These are phyloP conservation scores for Pangasius krempfi DNA, from an alignment of 2,797 vertebrate species.

Conservation along the genomic window DNA sequence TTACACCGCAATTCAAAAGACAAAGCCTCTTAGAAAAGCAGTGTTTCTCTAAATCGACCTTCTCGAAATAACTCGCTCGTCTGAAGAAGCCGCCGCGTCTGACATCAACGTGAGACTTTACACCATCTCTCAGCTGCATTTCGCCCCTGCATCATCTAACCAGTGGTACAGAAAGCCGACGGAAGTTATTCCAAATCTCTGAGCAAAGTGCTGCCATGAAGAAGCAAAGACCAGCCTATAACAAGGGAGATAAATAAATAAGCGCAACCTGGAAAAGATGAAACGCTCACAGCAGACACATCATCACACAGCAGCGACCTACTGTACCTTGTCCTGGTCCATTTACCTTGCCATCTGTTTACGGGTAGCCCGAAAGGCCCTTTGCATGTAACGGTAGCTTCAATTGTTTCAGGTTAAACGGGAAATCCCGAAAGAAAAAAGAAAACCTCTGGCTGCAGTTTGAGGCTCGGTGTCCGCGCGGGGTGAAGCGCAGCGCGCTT, in stretches of 20 bases:
- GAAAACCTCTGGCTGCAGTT: conserved; percentile 27
- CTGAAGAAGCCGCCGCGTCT: conserved; percentile 1
- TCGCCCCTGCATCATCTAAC: conserved; percentile 1
- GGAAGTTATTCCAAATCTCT: background rate
- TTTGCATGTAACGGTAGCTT: conserved; percentile 7
- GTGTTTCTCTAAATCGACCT: background rate
- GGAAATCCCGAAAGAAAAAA: conserved; percentile 37
- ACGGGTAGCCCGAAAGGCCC: conserved; percentile 15
- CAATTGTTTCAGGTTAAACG: conserved; percentile 14
- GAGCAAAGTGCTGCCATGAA: background rate
- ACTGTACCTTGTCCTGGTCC: conserved; percentile 55
- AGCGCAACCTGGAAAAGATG: background rate
- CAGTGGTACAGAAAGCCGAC: background rate
- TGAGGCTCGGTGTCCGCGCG: conserved; percentile 38
- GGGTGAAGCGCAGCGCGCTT: conserved; percentile 53
- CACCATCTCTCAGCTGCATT: background rate
- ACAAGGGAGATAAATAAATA: background rate
- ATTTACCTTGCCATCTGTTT: conserved; percentile 49
- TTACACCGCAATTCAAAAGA: background rate
- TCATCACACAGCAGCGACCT: conserved; percentile 31
- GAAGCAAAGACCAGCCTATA: background rate
- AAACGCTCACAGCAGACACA: conserved; percentile 8
- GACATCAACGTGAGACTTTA: conserved; percentile 17
- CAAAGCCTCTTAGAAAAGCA: background rate
- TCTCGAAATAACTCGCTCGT: background rate